Evolutionary conservation across 2,113 vertebrate genomes (phyloP).

Genomic region (Semnornis frantzii): DNA sequence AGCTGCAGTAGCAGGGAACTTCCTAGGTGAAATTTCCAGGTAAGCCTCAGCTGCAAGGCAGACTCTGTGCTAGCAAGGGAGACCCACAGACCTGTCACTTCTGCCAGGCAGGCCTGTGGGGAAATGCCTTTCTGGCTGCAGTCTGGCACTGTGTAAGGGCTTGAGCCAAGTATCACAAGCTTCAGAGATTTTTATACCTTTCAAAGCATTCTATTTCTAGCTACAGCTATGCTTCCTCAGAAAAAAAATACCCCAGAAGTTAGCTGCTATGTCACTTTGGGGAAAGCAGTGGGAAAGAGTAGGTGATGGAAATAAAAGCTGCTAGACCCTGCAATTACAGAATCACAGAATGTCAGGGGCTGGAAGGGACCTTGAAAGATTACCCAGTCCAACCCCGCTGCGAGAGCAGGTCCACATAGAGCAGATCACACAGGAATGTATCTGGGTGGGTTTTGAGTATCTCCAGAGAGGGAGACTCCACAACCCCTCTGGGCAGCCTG

Average conservation of each 20-base stretch:
- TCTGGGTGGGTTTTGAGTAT: too few relatives aligned
- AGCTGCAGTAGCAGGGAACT: neutral
- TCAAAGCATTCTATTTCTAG: neutral
- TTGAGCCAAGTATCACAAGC: neutral
- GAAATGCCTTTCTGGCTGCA: neutral
- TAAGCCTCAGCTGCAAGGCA: neutral
- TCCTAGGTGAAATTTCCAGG: neutral
- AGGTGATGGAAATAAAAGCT: neutral
- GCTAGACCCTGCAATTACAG: neutral
- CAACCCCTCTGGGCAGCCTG: too few relatives aligned
- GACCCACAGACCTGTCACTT: neutral
- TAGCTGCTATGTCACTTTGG: neutral
- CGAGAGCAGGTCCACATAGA: too few relatives aligned
- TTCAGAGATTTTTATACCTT: neutral
- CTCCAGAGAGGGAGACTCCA: too few relatives aligned
- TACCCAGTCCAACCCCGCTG: too few relatives aligned
- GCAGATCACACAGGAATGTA: too few relatives aligned
- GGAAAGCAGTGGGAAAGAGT: neutral
- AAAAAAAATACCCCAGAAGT: neutral
- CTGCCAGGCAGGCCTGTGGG: neutral
- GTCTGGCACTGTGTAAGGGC: neutral
- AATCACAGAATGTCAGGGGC: too few relatives aligned
- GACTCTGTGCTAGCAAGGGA: accelerated
- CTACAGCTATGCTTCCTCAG: neutral
- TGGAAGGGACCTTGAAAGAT: too few relatives aligned